Evolutionary conservation across 2,888 invertebrate genomes (phyloP), one percentile per base, ranked within the genome.

Genomic region (Nomada ferruginata): DNA sequence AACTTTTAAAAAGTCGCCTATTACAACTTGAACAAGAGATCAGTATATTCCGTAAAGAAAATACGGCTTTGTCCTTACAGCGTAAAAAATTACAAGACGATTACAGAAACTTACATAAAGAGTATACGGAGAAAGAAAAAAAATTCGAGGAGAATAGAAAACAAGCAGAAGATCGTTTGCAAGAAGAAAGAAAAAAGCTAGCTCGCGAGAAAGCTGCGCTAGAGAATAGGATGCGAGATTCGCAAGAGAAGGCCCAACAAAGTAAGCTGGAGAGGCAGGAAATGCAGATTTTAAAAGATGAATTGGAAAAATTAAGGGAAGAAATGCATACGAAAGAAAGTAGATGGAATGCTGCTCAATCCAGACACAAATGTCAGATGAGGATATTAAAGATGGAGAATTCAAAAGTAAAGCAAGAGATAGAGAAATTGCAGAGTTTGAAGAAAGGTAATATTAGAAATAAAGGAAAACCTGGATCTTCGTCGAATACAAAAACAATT

Each of bases 381-480:
- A 96, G 97, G 92, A 95, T 95, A 63, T 94, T 96, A 73, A 97
- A 97, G 91, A 96, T 96, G 89, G 97, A 97, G 88, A 96, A 96
- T 87, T 94, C 94, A 44, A 95, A 95, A 63, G 92, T 96, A 42
- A 95, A 96, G 85, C 94, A 95, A 69, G 96, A 97, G 92, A 93
- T 96, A 23, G 96, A 97, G 75, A 95, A 95, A 88, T 90, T 97
- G 5, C 90, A 91, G 66, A 85, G 76, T 59, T 65, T 79, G 18
- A 96, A 95, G 83, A 96, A 95, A 89, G 96, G 96, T 91, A 97
- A 96, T 90, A 95, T 95, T 29, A 82, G 42, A 64, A 74, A 52
- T 42, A 75, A 53, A 66, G 75, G 55, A 13, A 83, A 59, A 55
- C 20, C 64, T 20, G 75, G 50, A 42, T 47, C 9, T 55, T 59